Conservation (phyloP, 2,113 vertebrate species). For the Morone chrysops region DNA sequence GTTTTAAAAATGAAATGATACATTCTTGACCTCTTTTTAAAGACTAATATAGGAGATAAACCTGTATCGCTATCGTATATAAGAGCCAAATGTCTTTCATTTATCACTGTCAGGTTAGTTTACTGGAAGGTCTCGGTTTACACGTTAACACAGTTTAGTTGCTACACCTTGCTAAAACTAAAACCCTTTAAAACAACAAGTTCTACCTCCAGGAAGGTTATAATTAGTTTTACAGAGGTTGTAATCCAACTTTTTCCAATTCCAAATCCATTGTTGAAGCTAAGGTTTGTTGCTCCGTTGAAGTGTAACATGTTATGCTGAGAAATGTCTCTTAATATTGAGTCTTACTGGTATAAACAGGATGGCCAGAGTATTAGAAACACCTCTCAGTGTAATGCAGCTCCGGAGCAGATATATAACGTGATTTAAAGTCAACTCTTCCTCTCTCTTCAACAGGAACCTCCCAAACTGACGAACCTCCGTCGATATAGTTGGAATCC, state of each 20-base stretch:
- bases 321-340: not conserved
- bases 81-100: too few species aligned
- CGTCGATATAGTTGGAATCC: not conserved
- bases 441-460: conserved; percentile 23
- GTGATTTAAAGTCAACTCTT: not conserved
- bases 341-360: too few species aligned
- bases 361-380: too few species aligned
- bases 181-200: not conserved
- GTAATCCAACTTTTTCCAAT: too few species aligned
- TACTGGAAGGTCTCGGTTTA: not conserved
- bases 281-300: not conserved
- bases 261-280: not conserved
- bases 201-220: not conserved
- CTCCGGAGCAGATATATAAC: too few species aligned
- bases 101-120: too few species aligned
- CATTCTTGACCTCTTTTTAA: too few species aligned
- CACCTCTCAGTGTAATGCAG: too few species aligned
- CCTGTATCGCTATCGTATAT: too few species aligned
- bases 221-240: not conserved
- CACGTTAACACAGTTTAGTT: not conserved
- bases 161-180: not conserved
- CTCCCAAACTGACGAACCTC: conserved; percentile 5
- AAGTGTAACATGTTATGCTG: too few species aligned
- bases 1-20: not conserved
- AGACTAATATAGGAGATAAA: too few species aligned